A percentile compares a stretch with the other conserved stretches of the same genome.
phyloP scores from a whole-genome alignment of 2,888 invertebrate genomes.

The Chrysodeixis includens region DNA sequence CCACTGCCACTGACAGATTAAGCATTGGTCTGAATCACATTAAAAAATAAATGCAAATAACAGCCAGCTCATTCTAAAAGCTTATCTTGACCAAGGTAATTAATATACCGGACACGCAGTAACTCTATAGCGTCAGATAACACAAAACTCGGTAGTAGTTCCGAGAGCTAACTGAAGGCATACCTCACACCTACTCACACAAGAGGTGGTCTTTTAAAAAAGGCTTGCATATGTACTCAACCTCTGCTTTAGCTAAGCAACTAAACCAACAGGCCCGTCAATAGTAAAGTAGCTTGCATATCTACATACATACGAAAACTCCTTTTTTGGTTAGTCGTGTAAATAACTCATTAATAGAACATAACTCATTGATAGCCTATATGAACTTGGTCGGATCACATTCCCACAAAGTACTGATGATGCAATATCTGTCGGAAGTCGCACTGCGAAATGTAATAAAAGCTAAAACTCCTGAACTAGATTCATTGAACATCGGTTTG shows the following conservation, averaged over 20 bases:
- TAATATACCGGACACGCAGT: slow-evolving; percentile 36
- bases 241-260: no score
- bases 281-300: no score
- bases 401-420: slow-evolving; percentile 30
- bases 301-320: no score
- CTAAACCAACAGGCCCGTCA: no score
- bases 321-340: not conserved
- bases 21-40: no score
- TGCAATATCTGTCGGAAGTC: slow-evolving; percentile 55
- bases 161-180: not conserved
- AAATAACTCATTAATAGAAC: slow-evolving; percentile 11
- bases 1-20: no score
- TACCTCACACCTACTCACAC: no score
- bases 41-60: no score
- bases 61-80: not conserved
- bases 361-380: slow-evolving; percentile 27
- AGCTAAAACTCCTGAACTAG: slow-evolving; percentile 50
- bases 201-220: no score
- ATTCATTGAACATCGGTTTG: slow-evolving; percentile 58
- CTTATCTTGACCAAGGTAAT: slow-evolving; percentile 23
- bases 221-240: no score
- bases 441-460: slow-evolving; percentile 60
- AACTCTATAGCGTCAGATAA: slow-evolving; percentile 33
- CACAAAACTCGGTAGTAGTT: slow-evolving; percentile 26
- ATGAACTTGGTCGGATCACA: slow-evolving; percentile 17